Conservation (phyloP, 2,797 vertebrate species). For the Gouania willdenowi region DNA sequence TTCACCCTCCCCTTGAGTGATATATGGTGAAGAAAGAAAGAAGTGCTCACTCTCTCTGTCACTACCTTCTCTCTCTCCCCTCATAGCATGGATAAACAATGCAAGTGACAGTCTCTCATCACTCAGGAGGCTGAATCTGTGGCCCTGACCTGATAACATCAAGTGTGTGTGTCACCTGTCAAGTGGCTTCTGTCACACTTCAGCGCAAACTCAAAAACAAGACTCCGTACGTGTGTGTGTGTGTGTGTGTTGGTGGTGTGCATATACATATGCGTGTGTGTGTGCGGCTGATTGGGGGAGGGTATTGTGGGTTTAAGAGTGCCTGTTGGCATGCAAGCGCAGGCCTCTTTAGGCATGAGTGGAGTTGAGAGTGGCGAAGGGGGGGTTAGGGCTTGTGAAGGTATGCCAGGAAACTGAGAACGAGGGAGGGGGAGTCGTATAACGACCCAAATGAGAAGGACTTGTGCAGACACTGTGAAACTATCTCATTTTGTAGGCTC, state of each 20-base stretch:
- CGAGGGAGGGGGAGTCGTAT: constrained; percentile 74
- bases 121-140: constrained; percentile 82
- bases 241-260: constrained; percentile 6
- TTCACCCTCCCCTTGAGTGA: constrained; percentile 40
- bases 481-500: constrained; percentile 84
- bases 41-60: constrained; percentile 41
- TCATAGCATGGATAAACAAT: constrained; percentile 85
- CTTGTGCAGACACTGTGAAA: constrained; percentile 95
- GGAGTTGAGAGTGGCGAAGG: constrained; percentile 53
- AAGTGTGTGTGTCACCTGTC: constrained; percentile 91
- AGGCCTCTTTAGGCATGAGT: constrained; percentile 67
- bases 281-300: constrained; percentile 36
- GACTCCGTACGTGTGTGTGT: constrained; percentile 15
- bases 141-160: constrained; percentile 89
- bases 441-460: constrained; percentile 86
- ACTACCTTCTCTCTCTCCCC: constrained; percentile 31
- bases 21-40: constrained; percentile 57
- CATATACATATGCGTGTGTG: constrained; percentile 6
- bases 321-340: constrained; percentile 64
- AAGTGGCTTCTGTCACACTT: constrained; percentile 94
- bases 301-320: constrained; percentile 57
- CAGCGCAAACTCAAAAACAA: constrained; percentile 90
- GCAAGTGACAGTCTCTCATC: constrained; percentile 90
- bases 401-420: constrained; percentile 73
- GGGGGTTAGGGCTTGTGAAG: constrained; percentile 53